Base-by-base conservation (phyloP, 2,113 vertebrate species). In the Chiloscyllium plagiosum region DNA sequence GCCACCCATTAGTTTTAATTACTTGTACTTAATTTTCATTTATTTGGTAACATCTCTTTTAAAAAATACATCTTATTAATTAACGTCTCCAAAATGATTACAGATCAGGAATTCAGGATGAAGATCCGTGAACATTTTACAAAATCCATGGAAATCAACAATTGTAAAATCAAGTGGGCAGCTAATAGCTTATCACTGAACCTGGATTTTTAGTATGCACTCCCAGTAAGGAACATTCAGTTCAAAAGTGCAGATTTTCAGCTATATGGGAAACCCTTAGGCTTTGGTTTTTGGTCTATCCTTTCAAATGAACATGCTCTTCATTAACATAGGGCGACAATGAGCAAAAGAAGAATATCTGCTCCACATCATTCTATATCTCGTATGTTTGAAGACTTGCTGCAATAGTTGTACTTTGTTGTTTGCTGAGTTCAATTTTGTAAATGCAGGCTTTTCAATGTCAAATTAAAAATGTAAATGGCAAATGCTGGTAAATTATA, bases 401-500 rank as follows among this genome's bases (percentile, higher is more conserved):
- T 89, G 50, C 47, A 56, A 83, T 22, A 42, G 4, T 83, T 83
- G 37, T 83, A 2, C 24, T 89, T 0, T 52, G 52, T 56, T 89
- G 47, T 3, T 24, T 89, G 50, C 10, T 56, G 4, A 56, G 50
- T 56, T 56, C 52, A 52, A 89, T 89, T 89, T 89, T 1, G 42
- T 50, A 56, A 89, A 29, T 52, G 22, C 12, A 52, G 86, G 86
- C 86, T 89, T 56, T 56, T 50, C 52, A 33, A 29, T 29, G 29
- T 89, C 29, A 29, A 2, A 87, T 87, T 87, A 56, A 56, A 89
- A 56, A 15, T 56, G 50, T 12, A 70, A 95, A 69, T 42, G 93
- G 66, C 37, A 95, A 95, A 95, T 50, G 19, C 93, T 95, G 68
- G 10, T 95, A 70, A 95, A 95, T 95, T 72, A 70, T 72, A 50